Evolutionary conservation across 2,113 vertebrate species (phyloP), one percentile per base, ranked within the genome.

Genomic region (Tyrannus savana): DNA sequence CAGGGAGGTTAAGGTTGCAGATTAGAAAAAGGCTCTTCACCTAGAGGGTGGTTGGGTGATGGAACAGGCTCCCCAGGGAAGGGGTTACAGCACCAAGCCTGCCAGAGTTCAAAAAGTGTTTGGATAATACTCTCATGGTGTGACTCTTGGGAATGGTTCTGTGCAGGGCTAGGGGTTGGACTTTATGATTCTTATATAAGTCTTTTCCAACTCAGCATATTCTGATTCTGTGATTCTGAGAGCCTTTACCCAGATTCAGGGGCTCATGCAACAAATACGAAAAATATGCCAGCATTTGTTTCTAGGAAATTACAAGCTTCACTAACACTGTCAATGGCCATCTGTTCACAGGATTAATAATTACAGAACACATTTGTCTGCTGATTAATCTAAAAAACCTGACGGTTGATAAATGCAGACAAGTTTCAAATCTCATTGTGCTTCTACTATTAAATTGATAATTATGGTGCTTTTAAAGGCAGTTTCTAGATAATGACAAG

Each of bases 311-410:
- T 33, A 87, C 75, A 96, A 88, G 87, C 77, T 58, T 79, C 49
- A 89, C 87, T 89, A 91, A 64, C 41, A 66, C 39, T 89, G 72
- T 90, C 89, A 89, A 59, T 41, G 19, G 42, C 76, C 92, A 96
- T 93, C 95, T 96, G 92, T 92, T 95, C 14, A 2, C 35, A 72
- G 22, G 71, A n/a, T 90, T 94, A 75, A 79, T 90, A 95, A 96
- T 80, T 87, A 94, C 10, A 50, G 84, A 92, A 93, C 85, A 58
- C 46, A 89, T 89, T 94, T 84, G 59, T 74, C 69, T 91, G 81
- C 58, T 84, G 62, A 93, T 87, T 76, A 89, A 81, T 87, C 49
- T 84, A 50, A 88, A 93, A 81, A 4, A 19, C 3, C 35, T 69
- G 37, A 68, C 37, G 28, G 11, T 35, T 91, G 79, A 85, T 21